A percentile compares a stretch with the other conserved stretches of the same genome.
phyloP scores from a whole-genome alignment of 2,113 vertebrate genomes.

The Gallinago undulata region DNA sequence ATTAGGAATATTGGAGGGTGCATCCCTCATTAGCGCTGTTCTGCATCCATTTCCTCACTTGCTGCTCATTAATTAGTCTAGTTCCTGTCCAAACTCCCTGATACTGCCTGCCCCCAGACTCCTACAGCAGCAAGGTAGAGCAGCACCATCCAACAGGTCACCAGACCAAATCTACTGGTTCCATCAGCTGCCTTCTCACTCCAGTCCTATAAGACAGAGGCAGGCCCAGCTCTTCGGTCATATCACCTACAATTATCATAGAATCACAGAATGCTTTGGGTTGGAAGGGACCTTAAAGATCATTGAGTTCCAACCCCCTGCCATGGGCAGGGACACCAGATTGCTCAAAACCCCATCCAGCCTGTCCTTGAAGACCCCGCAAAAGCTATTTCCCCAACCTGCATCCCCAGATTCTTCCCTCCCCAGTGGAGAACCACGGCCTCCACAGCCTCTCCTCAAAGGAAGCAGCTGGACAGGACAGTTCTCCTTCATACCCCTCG shows the following conservation, averaged over 20 bases:
- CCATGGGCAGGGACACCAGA: too few species aligned
- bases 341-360: too few species aligned
- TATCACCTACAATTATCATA: neutral
- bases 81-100: neutral
- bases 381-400: neutral
- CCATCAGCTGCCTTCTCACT: neutral
- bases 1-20: neutral
- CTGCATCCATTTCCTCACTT: neutral
- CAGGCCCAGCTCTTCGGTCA: neutral
- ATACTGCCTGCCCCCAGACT: neutral
- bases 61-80: too few species aligned
- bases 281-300: too few species aligned
- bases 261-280: too few species aligned
- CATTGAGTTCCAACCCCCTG: too few species aligned
- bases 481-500: neutral
- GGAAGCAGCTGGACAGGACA: neutral
- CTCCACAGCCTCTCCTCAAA: neutral
- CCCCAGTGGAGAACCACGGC: neutral
- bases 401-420: fast-evolving
- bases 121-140: neutral
- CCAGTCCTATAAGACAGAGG: fast-evolving
- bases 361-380: too few species aligned
- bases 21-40: neutral
- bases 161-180: neutral
- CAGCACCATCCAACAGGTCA: neutral